Conservation (phyloP, 2,113 vertebrate genomes). For the Actenoides lindsayi region DNA sequence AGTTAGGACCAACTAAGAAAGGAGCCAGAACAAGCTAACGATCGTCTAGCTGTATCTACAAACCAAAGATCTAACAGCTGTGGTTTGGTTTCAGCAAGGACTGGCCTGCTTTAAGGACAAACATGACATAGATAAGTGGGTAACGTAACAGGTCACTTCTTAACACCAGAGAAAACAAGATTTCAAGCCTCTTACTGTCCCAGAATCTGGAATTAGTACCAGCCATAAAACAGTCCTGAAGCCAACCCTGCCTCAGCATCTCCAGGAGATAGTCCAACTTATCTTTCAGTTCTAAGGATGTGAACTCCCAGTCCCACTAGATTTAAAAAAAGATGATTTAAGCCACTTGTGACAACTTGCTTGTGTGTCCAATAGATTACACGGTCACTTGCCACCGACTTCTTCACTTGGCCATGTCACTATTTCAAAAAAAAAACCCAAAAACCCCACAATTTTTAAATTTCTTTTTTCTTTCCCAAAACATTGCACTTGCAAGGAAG, state of each 20-base stretch:
- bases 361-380: not conserved
- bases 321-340: not conserved
- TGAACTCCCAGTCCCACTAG: not conserved
- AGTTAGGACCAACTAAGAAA: conserved; percentile 6
- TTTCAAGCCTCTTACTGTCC: not conserved
- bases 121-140: not conserved
- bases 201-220: not conserved
- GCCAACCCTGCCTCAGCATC: not conserved
- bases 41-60: not conserved
- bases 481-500: conserved; percentile 23
- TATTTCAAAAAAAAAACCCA: not conserved
- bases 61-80: not conserved
- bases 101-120: not conserved
- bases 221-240: not conserved
- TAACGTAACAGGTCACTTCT: not conserved
- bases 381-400: not conserved
- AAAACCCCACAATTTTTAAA: not conserved
- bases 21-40: not conserved
- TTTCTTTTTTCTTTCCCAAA: not conserved
- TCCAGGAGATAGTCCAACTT: not conserved
- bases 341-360: not conserved
- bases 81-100: not conserved
- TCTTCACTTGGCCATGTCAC: not conserved
- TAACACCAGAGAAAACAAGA: not conserved
- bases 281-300: not conserved